phyloP scores from a whole-genome alignment of 2,888 invertebrate species.

The Epirrita christyi region DNA sequence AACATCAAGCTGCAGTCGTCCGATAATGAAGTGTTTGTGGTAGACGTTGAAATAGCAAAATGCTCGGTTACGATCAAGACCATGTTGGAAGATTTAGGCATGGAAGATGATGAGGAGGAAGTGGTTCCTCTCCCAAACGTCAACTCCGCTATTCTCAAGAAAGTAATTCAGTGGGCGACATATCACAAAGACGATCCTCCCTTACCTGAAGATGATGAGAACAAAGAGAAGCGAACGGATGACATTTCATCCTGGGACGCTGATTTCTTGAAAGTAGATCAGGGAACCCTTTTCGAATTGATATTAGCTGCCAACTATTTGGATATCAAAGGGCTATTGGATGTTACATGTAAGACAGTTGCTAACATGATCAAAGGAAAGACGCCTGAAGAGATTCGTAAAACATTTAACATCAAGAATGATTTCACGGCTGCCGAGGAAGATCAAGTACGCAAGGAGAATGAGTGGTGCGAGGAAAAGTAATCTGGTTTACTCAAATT shows the following conservation, averaged over 20 bases:
- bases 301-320: slow-evolving; percentile 98
- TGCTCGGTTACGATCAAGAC: slow-evolving; percentile 99
- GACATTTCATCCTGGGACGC: slow-evolving; percentile 99
- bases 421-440: slow-evolving; percentile 98
- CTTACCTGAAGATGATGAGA: slow-evolving; percentile 98
- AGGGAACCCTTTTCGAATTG: slow-evolving; percentile 97
- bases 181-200: slow-evolving; percentile 98
- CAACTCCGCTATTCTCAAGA: slow-evolving; percentile 97
- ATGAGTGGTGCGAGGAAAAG: slow-evolving; percentile 97
- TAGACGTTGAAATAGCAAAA: slow-evolving; percentile 98
- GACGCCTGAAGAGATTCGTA: slow-evolving; percentile 98
- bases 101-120: slow-evolving; percentile 97
- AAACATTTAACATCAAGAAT: slow-evolving; percentile 98
- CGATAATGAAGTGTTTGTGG: slow-evolving; percentile 97
- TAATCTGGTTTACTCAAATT: slow-evolving; percentile 54
- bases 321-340: slow-evolving; percentile 97
- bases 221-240: slow-evolving; percentile 98
- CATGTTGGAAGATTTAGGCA: slow-evolving; percentile 97
- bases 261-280: slow-evolving; percentile 99
- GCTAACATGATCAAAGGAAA: slow-evolving; percentile 99
- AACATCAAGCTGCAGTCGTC: slow-evolving; percentile 97
- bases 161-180: slow-evolving; percentile 96
- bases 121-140: slow-evolving; percentile 98
- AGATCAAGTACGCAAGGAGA: slow-evolving; percentile 98
- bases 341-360: slow-evolving; percentile 99